phyloP scores from a whole-genome alignment of 2,888 invertebrate genomes.

The Graphium colonna region DNA sequence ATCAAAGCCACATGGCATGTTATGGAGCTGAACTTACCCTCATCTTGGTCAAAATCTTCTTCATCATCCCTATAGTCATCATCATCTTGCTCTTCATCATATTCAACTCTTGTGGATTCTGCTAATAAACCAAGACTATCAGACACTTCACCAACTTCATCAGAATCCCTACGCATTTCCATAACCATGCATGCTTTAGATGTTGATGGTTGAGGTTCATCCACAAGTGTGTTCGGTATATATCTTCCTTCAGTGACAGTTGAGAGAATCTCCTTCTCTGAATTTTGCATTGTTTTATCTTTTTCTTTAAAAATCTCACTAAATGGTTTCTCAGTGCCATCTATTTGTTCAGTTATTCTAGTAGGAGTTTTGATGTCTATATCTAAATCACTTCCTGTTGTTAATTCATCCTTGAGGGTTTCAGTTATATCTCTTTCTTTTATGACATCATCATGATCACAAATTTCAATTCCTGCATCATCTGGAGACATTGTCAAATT shows the following conservation, averaged over 20 bases:
- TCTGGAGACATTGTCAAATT: conserved; percentile 13
- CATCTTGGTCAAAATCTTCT: conserved; percentile 42
- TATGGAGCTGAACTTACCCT: conserved; percentile 36
- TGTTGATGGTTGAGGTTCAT: conserved; percentile 29
- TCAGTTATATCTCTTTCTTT: background rate
- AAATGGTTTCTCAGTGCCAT: background rate
- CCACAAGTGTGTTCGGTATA: background rate
- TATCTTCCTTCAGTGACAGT: background rate
- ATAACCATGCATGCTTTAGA: conserved; percentile 19
- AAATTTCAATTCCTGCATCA: background rate
- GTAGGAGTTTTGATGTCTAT: background rate
- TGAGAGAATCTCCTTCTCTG: conserved; percentile 10
- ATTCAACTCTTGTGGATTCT: conserved; percentile 54
- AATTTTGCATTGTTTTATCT: background rate
- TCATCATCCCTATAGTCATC: conserved; percentile 50
- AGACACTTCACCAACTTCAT: conserved; percentile 43
- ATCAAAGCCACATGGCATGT: background rate
- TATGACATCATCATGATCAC: background rate
- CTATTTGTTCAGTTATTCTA: conserved; percentile 14
- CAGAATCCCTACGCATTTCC: conserved; percentile 22
- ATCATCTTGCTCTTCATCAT: conserved; percentile 58
- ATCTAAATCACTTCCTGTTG: background rate
- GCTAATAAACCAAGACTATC: conserved; percentile 67
- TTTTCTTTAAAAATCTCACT: background rate
- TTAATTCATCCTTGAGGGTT: background rate